phyloP scores from a whole-genome alignment of 2,888 invertebrate genomes.

The Piscicola geometra region DNA sequence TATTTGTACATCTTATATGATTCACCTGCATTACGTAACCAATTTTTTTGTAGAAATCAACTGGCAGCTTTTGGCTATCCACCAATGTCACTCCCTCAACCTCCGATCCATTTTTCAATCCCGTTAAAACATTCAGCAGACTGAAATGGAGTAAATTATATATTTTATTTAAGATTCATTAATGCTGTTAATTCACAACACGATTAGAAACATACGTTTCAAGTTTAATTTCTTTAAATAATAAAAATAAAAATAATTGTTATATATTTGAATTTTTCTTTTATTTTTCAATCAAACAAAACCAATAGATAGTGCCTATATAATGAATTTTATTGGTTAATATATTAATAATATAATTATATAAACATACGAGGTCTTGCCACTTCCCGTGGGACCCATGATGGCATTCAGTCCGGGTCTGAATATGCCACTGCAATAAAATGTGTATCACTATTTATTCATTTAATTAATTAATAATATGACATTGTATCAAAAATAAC shows the following conservation, averaged over 20 bases:
- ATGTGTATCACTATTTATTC: background rate
- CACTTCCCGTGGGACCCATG: constrained; percentile 56
- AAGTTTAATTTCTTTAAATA: too few relatives aligned
- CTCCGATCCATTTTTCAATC: constrained; percentile 38
- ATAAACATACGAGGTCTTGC: constrained; percentile 56
- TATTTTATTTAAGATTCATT: too few relatives aligned
- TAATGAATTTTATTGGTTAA: too few relatives aligned
- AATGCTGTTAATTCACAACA: too few relatives aligned
- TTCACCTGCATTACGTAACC: constrained; percentile 54
- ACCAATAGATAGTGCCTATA: too few relatives aligned
- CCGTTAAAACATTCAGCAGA: constrained; percentile 43
- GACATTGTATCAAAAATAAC: too few relatives aligned
- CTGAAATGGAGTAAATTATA: too few relatives aligned
- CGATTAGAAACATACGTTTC: too few relatives aligned
- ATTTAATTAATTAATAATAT: too few relatives aligned
- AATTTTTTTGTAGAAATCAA: constrained; percentile 55
- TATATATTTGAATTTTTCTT: too few relatives aligned
- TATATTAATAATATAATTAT: background rate
- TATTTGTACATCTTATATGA: background rate
- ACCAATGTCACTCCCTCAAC: constrained; percentile 49
- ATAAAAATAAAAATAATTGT: too few relatives aligned
- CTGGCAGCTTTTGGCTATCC: constrained; percentile 52
- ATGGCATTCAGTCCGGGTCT: constrained; percentile 55
- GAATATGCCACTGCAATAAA: constrained; percentile 50
- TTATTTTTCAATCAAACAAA: too few relatives aligned